These are phyloP conservation scores for Hoplostethus atlanticus DNA, from an alignment of 2,797 vertebrate genomes.

Conservation along the genomic window DNA sequence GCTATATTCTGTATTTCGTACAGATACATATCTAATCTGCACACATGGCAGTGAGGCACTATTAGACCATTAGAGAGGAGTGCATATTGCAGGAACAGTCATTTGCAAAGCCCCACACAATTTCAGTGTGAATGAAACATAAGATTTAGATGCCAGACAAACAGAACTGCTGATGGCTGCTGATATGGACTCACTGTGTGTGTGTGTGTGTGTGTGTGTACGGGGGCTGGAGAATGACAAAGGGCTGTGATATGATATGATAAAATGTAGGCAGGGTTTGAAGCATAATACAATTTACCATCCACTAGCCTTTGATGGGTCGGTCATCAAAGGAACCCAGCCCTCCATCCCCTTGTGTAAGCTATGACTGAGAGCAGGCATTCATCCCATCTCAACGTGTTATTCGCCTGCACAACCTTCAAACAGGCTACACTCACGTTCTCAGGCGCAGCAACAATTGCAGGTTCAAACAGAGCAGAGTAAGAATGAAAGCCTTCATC, in stretches of 20 bases:
- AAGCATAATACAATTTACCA: constrained; percentile 30
- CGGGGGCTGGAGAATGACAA: constrained; percentile 2
- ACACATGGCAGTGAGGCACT: constrained; percentile 10
- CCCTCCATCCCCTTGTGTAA: constrained; percentile 22
- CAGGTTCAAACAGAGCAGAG: constrained; percentile 63
- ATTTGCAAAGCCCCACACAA: constrained; percentile 15
- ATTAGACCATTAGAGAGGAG: neutral
- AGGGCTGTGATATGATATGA: constrained; percentile 10
- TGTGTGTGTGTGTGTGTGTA: neutral
- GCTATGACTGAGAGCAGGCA: constrained; percentile 43
- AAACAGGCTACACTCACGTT: constrained; percentile 55
- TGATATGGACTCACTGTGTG: constrained; percentile 9
- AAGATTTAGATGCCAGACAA: constrained; percentile 11
- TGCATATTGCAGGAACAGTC: constrained; percentile 15
- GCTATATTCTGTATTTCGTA: constrained; percentile 11
- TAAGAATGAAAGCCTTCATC: constrained; percentile 67
- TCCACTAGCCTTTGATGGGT: constrained; percentile 31
- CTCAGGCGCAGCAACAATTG: constrained; percentile 51
- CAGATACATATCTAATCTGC: constrained; percentile 10
- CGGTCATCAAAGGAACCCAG: constrained; percentile 37
- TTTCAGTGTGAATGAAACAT: constrained; percentile 23
- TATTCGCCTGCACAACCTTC: constrained; percentile 44
- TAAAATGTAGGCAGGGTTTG: constrained; percentile 25
- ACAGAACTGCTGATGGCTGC: constrained; percentile 14
- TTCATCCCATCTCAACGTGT: constrained; percentile 43